Evolutionary conservation across 2,888 invertebrate species (phyloP).

Genomic region (Pseudoips prasinana): DNA sequence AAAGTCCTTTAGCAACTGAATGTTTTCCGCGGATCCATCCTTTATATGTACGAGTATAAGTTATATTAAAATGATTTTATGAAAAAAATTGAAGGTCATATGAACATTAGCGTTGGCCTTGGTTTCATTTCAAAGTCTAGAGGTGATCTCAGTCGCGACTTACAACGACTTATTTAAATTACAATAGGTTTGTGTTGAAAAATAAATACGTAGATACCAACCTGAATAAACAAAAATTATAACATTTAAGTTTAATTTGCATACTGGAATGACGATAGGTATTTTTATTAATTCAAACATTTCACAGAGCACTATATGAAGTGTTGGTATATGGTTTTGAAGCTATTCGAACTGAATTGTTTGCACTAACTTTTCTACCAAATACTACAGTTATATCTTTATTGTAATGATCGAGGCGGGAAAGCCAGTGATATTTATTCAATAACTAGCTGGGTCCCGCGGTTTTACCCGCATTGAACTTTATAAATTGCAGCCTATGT

Average conservation of each 20-base stretch:
- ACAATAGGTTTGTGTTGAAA: conserved; percentile 61
- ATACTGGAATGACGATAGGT: conserved; percentile 5
- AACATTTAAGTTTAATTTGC: conserved; percentile 1
- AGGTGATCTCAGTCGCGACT: conserved; percentile 62
- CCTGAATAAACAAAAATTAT: conserved; percentile 39
- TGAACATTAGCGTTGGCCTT: conserved; percentile 60
- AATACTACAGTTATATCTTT: no score
- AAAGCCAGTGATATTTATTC: no score
- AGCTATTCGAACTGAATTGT: no score
- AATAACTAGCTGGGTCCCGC: no score
- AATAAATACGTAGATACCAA: conserved; percentile 33
- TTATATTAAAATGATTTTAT: conserved; percentile 45
- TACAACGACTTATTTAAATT: conserved; percentile 60
- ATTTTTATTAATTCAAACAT: no score
- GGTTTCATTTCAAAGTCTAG: conserved; percentile 60
- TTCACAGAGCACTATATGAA: no score
- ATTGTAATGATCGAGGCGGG: no score
- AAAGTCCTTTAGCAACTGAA: conserved; percentile 11
- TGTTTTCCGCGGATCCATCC: conserved; percentile 23
- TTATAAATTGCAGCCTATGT: no score
- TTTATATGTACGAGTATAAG: conserved; percentile 34
- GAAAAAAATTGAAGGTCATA: conserved; percentile 61
- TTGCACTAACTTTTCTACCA: no score
- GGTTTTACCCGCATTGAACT: no score
- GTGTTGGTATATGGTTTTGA: no score